phyloP scores from a whole-genome alignment of 2,888 invertebrate species.

The Cerastis rubricosa region DNA sequence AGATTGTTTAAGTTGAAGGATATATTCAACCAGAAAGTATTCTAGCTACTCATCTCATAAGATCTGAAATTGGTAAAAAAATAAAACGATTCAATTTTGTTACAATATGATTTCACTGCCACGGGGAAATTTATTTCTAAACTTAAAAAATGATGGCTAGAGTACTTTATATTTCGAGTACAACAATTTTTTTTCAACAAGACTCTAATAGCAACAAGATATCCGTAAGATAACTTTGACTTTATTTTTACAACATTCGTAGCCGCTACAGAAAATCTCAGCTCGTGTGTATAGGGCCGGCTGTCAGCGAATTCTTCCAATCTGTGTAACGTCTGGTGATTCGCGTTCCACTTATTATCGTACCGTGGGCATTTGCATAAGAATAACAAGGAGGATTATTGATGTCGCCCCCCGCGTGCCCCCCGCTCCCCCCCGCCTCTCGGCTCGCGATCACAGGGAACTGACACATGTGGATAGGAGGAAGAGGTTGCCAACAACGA shows the following conservation, averaged over 20 bases:
- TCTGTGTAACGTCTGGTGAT: constrained; percentile 89
- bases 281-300: constrained; percentile 67
- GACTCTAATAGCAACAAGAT: background rate
- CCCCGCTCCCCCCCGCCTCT: constrained; percentile 54
- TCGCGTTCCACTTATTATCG: constrained; percentile 90
- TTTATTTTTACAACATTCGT: background rate
- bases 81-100: background rate
- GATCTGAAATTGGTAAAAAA: background rate
- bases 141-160: background rate
- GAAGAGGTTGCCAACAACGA: constrained; percentile 35
- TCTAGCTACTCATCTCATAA: background rate
- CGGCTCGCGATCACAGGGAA: constrained; percentile 36
- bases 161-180: background rate
- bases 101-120: too few relatives aligned
- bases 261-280: background rate
- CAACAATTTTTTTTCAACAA: background rate
- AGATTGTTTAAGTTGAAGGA: background rate
- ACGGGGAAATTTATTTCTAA: background rate
- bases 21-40: background rate
- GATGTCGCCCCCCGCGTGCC: constrained; percentile 80
- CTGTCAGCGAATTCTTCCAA: constrained; percentile 87
- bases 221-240: background rate
- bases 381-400: constrained; percentile 91
- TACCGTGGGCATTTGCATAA: constrained; percentile 90
- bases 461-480: constrained; percentile 60